A percentile compares a stretch with the other conserved stretches of the same genome.
Conservation (phyloP, 1,140 invertebrate genomes). For the Drosophila aff. region DNA sequence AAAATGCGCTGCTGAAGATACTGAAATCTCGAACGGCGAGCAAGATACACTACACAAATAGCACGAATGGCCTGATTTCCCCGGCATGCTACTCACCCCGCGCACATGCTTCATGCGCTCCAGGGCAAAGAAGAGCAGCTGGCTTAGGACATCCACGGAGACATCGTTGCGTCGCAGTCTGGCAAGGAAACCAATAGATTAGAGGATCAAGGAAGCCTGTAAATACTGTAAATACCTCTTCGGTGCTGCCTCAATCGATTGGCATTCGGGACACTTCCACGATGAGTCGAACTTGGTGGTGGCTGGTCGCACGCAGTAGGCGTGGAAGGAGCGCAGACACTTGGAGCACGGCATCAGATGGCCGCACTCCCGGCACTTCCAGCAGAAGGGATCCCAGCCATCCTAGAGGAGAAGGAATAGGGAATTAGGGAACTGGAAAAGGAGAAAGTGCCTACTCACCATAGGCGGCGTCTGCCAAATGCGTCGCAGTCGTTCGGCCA, state of each 20-base stretch:
- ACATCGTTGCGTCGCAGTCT: conserved; percentile 71
- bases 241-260: conserved; percentile 91
- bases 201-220: not conserved
- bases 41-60: conserved; percentile 27
- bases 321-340: conserved; percentile 94
- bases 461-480: conserved; percentile 61
- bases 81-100: conserved; percentile 70
- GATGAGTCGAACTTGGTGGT: conserved; percentile 86
- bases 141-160: conserved; percentile 75
- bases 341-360: conserved; percentile 89
- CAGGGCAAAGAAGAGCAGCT: conserved; percentile 71
- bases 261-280: conserved; percentile 96
- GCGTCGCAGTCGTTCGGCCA: conserved; percentile 45
- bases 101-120: conserved; percentile 78
- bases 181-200: conserved; percentile 2
- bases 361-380: conserved; percentile 92
- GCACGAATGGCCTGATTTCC: conserved; percentile 5
- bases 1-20: conserved; percentile 32
- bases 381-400: conserved; percentile 92
- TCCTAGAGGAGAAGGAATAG: conserved; percentile 33
- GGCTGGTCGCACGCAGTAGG: conserved; percentile 89
- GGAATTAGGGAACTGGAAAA: not conserved
- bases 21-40: conserved; percentile 51
- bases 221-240: conserved; percentile 85
- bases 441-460: conserved; percentile 38